Conservation (phyloP, 1,140 invertebrate species). For the Hylaeus anthracinus region DNA sequence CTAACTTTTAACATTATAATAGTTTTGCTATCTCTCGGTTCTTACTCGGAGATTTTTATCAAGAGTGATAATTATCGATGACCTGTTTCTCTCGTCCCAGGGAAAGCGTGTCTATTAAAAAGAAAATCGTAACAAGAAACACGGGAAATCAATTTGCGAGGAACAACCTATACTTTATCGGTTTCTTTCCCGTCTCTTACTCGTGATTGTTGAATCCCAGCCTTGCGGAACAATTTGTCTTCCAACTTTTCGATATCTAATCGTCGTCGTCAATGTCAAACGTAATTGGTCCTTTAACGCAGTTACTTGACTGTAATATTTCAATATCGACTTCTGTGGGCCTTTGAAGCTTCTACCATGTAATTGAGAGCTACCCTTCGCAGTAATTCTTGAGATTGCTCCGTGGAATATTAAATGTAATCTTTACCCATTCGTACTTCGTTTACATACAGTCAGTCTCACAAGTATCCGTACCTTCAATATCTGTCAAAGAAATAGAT, state of each 20-base stretch:
- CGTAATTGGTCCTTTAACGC: neutral
- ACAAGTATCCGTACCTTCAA: too few species aligned
- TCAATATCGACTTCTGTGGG: too few species aligned
- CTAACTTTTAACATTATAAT: too few species aligned
- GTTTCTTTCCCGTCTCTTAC: neutral
- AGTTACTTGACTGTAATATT: too few species aligned
- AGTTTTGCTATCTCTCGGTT: neutral
- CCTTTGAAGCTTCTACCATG: too few species aligned
- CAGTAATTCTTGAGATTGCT: too few species aligned
- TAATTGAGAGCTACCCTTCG: too few species aligned
- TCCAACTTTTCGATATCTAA: neutral
- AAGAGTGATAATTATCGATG: neutral
- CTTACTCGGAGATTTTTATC: neutral
- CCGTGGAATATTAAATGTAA: too few species aligned
- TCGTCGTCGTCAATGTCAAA: neutral
- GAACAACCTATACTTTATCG: neutral
- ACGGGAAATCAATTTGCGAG: slow-evolving; percentile 8
- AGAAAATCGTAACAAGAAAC: neutral
- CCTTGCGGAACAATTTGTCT: slow-evolving; percentile 9
- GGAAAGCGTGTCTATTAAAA: neutral
- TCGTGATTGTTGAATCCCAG: slow-evolving; percentile 1
- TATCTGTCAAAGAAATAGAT: too few species aligned
- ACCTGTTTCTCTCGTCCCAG: neutral
- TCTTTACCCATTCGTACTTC: too few species aligned
- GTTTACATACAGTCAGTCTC: too few species aligned